Evolutionary conservation across 2,797 vertebrate species (phyloP).

Genomic region (Schizopygopsis pylzovi): DNA sequence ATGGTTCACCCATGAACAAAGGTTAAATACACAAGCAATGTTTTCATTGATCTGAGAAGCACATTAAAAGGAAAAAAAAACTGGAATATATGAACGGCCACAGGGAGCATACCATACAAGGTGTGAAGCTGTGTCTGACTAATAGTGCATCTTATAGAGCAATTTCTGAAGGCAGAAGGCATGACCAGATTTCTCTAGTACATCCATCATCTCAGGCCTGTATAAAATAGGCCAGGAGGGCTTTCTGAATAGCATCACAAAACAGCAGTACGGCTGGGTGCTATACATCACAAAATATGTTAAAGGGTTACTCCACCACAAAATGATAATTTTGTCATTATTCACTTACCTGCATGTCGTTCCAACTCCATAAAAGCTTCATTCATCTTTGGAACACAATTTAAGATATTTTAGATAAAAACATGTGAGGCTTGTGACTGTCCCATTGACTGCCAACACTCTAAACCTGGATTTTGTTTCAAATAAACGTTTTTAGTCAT

Average conservation of each 20-base stretch:
- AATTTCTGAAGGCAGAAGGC: conserved; percentile 66
- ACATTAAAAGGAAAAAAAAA: conserved; percentile 35
- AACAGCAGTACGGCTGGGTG: conserved; percentile 18
- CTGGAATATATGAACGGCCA: conserved; percentile 45
- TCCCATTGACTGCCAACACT: too few species aligned
- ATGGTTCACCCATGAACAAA: conserved; percentile 4
- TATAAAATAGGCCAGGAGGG: conserved; percentile 33
- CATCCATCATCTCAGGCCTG: conserved; percentile 60
- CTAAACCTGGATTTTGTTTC: too few species aligned
- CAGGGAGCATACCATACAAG: conserved; percentile 48
- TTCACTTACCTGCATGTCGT: too few species aligned
- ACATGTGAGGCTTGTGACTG: too few species aligned
- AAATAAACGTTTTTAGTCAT: too few species aligned
- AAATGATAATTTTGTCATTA: too few species aligned
- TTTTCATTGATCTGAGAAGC: conserved; percentile 35
- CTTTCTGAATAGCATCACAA: conserved; percentile 35
- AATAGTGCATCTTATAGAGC: conserved; percentile 66
- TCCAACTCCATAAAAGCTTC: too few species aligned
- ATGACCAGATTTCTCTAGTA: conserved; percentile 57
- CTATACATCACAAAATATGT: conserved; percentile 28
- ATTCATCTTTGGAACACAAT: too few species aligned
- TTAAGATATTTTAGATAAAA: too few species aligned
- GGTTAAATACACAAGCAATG: conserved; percentile 34
- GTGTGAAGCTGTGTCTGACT: conserved; percentile 54
- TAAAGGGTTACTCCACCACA: background rate